These are phyloP conservation scores for Pseudomyrmex gracilis DNA, from an alignment of 1,140 invertebrate species.

Conservation along the genomic window DNA sequence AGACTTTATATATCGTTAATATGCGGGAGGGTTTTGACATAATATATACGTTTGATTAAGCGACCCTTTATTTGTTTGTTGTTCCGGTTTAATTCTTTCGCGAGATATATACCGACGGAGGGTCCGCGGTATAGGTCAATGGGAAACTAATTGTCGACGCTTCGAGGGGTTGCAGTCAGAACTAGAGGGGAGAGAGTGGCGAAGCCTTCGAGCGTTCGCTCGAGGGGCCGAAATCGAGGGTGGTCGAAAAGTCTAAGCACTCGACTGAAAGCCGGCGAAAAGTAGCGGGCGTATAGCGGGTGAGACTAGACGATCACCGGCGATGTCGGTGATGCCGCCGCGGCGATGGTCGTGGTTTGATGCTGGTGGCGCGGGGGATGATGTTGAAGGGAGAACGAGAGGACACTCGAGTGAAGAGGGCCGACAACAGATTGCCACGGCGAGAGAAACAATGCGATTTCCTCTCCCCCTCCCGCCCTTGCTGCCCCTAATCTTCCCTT, in stretches of 20 bases:
- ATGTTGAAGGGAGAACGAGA: slow-evolving; percentile 70
- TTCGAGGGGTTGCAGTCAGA: slow-evolving; percentile 67
- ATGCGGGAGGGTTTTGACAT: too few species aligned
- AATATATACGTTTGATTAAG: slow-evolving; percentile 47
- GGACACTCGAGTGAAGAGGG: slow-evolving; percentile 80
- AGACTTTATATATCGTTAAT: too few species aligned
- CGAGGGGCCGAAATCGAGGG: slow-evolving; percentile 75
- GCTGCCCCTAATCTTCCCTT: slow-evolving; percentile 51
- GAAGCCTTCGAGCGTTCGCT: slow-evolving; percentile 61
- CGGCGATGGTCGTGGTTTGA: slow-evolving; percentile 16
- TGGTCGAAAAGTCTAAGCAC: slow-evolving; percentile 81
- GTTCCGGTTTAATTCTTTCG: slow-evolving; percentile 73
- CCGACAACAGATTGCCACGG: slow-evolving; percentile 82
- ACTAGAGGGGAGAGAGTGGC: slow-evolving; percentile 38
- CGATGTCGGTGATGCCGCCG: slow-evolving; percentile 10
- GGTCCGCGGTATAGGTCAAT: slow-evolving; percentile 79
- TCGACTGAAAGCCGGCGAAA: slow-evolving; percentile 73
- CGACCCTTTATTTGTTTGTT: slow-evolving; percentile 72
- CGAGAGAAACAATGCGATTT: slow-evolving; percentile 82
- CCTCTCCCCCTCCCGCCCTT: slow-evolving; percentile 32
- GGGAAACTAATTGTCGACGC: slow-evolving; percentile 81
- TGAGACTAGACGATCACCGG: slow-evolving; percentile 65
- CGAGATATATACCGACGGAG: slow-evolving; percentile 50
- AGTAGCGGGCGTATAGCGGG: slow-evolving; percentile 69
- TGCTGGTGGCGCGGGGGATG: slow-evolving; percentile 40